Base-by-base conservation (phyloP, 2,888 invertebrate species). In the Ceriagrion tenellum region DNA sequence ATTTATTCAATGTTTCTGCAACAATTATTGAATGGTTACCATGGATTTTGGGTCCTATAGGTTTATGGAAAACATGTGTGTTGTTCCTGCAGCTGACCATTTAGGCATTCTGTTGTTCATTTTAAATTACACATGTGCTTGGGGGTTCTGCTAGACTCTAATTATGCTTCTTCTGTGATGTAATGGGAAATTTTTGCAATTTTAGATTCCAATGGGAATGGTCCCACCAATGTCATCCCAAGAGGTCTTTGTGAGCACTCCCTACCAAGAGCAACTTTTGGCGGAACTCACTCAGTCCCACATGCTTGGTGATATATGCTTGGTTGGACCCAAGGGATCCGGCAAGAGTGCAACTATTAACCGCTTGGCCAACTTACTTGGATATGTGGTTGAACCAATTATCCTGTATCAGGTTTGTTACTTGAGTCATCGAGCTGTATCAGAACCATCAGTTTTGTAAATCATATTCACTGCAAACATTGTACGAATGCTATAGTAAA, bases 241-340 rank as follows among this genome's bases (percentile, higher is more conserved):
- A 35, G 95, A 90, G 18, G 96, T 96, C 55, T 98, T 97, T 96
- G 97, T 99, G 6, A 97, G 98, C 96, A 98, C 99, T 0, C 97
- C 97, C 30, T 98, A 98, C 96, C 99, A 99, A 96, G 98, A 98
- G 96, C 97, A 97, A 95, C 97, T 99, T 89, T 96, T 99, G 95
- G 97, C 98, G 90, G 98, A 98, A 96, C 97, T 99, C 97, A 96
- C 99, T 74, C 97, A 98, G 96, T 98, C 98, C 95, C 98, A 98
- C 96, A 97, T 98, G 95, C 98, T 98, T 3, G 98, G 98, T 2
- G 99, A 99, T 97, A 98, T 99, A 96, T 99, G 99, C 97, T 97
- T 99, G 59, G 97, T 99, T 96, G 99, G 99, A 93, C 98, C 98
- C 95, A 98, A 98, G 97, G 99, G 99, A 81, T 99, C 99, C 96